Conservation (phyloP, 2,888 invertebrate genomes). For the Ormyrus rosae region DNA sequence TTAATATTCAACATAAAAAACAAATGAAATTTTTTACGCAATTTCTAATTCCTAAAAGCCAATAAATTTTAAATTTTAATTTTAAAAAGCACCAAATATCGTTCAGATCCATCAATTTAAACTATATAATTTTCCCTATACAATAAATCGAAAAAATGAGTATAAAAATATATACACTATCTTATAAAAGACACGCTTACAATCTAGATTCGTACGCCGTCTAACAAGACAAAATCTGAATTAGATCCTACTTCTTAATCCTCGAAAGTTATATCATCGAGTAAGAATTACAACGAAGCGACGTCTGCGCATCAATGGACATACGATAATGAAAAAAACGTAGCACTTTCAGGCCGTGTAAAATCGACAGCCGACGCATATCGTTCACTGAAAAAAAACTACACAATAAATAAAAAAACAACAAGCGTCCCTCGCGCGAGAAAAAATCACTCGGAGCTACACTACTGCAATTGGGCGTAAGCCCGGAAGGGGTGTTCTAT, state of each 20-base stretch:
- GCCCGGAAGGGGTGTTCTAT: constrained; percentile 67
- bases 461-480: constrained; percentile 60
- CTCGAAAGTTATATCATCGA: too few species aligned
- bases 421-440: constrained; percentile 20
- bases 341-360: background rate
- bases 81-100: background rate
- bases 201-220: background rate
- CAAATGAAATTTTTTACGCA: too few species aligned
- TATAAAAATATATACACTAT: constrained; percentile 13
- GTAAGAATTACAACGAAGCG: too few species aligned
- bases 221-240: background rate
- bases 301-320: background rate
- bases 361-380: background rate
- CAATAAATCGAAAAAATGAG: background rate
- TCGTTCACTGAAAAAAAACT: constrained; percentile 23
- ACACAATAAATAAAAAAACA: constrained; percentile 40
- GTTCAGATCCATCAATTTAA: background rate
- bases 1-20: too few species aligned
- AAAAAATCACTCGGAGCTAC: constrained; percentile 1
- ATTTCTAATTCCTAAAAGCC: too few species aligned
- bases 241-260: too few species aligned
- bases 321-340: background rate
- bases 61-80: background rate
- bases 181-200: background rate
- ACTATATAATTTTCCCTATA: too few species aligned